Evolutionary conservation across 2,888 invertebrate species (phyloP).

Genomic region (Trisateles emortualis): DNA sequence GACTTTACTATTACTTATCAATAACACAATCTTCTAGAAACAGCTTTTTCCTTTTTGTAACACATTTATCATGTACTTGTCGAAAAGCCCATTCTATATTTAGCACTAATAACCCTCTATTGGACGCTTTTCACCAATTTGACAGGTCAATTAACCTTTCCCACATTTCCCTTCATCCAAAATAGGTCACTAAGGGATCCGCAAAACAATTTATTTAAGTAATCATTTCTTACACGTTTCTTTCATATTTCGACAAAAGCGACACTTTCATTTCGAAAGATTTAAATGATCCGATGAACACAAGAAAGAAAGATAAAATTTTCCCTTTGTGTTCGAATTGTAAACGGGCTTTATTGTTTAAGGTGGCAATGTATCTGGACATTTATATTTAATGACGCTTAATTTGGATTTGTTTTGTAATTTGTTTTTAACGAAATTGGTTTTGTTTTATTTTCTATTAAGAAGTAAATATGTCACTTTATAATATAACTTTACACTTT

Average conservation of each 20-base stretch:
- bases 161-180: constrained; percentile 19
- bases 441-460: constrained; percentile 2
- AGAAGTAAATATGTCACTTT: too few species aligned
- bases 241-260: constrained; percentile 35
- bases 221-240: constrained; percentile 32
- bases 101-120: constrained; percentile 25
- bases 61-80: not conserved
- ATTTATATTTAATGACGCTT: constrained; percentile 18
- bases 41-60: not conserved
- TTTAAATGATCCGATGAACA: constrained; percentile 45
- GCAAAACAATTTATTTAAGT: constrained; percentile 36
- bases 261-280: constrained; percentile 33
- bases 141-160: constrained; percentile 41
- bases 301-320: constrained; percentile 18
- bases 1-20: too few species aligned
- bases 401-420: constrained; percentile 12
- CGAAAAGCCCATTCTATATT: not conserved
- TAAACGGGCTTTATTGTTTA: constrained; percentile 25
- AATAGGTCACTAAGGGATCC: constrained; percentile 27
- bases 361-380: constrained; percentile 24
- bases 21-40: not conserved
- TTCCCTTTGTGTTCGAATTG: constrained; percentile 34
- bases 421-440: constrained; percentile 1
- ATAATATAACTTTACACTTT: too few species aligned
- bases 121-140: constrained; percentile 21